Evolutionary conservation across 2,113 vertebrate species (phyloP).

Genomic region (Sapayoa aenigma): DNA sequence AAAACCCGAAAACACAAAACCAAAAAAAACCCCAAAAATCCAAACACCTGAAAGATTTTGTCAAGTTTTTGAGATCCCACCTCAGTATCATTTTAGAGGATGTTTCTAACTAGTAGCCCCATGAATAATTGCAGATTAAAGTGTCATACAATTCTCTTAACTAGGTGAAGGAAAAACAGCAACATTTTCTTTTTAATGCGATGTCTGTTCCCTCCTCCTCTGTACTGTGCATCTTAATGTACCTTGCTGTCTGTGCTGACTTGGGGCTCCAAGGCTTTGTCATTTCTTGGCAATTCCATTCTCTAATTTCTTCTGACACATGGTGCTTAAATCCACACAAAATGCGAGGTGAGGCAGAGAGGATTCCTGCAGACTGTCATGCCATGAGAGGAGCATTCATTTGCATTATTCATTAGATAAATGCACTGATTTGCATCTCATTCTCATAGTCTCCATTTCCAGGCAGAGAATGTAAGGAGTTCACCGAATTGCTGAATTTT

Average conservation of each 20-base stretch:
- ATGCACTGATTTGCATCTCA: conserved; percentile 80
- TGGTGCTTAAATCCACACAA: conserved; percentile 74
- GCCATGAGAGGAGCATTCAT: conserved; percentile 67
- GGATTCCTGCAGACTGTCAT: conserved; percentile 74
- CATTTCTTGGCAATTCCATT: conserved; percentile 68
- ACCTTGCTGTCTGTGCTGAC: conserved; percentile 59
- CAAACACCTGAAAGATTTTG: neutral
- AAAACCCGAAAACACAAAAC: neutral
- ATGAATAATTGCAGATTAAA: conserved; percentile 65
- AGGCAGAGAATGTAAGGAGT: conserved; percentile 57
- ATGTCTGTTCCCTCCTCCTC: conserved; percentile 57
- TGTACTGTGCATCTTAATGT: conserved; percentile 60
- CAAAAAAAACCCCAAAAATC: neutral
- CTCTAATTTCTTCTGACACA: conserved; percentile 79
- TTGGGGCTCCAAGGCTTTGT: conserved; percentile 68
- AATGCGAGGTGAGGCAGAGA: conserved; percentile 74
- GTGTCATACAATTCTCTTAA: conserved; percentile 70
- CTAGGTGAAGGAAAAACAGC: conserved; percentile 73
- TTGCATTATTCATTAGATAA: conserved; percentile 85
- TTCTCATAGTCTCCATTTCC: conserved; percentile 64
- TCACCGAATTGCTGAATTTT: conserved; percentile 55
- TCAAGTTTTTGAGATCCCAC: neutral
- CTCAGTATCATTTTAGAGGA: neutral
- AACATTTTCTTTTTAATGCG: conserved; percentile 78
- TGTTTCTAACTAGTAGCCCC: conserved; percentile 38